phyloP scores from a whole-genome alignment of 1,140 invertebrate genomes.

The Bombus waltoni region DNA sequence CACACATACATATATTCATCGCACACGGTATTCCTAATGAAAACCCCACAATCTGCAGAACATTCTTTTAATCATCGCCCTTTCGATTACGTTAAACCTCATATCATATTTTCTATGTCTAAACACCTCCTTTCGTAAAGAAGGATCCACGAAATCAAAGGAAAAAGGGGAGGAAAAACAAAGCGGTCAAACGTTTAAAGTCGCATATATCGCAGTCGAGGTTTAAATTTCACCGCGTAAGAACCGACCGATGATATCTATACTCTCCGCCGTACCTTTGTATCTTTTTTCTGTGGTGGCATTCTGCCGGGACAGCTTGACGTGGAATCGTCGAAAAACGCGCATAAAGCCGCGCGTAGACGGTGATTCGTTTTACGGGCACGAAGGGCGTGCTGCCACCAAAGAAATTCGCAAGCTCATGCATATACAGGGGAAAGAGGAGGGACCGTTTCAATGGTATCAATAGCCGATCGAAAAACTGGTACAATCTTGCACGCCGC shows the following conservation, averaged over 20 bases:
- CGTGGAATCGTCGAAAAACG: conserved; percentile 67
- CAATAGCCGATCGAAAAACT: conserved; percentile 80
- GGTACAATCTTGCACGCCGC: conserved; percentile 77
- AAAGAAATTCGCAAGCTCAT: conserved; percentile 79
- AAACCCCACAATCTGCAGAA: too few relatives aligned
- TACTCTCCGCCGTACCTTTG: not conserved
- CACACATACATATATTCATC: too few relatives aligned
- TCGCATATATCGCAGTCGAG: not conserved
- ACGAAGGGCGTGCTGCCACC: conserved; percentile 75
- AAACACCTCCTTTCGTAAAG: too few relatives aligned
- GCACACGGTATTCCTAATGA: too few relatives aligned
- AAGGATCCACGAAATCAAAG: not conserved
- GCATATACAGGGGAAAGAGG: conserved; percentile 72
- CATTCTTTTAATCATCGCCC: too few relatives aligned
- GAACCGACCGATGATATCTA: conserved; percentile 56
- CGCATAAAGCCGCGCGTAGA: conserved; percentile 68
- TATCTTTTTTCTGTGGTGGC: not conserved
- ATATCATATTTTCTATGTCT: too few relatives aligned
- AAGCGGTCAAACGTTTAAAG: not conserved
- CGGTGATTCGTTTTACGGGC: conserved; percentile 77
- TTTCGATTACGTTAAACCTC: too few relatives aligned
- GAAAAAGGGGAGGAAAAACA: not conserved
- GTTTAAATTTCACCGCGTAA: conserved; percentile 48
- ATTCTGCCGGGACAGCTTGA: conserved; percentile 53
- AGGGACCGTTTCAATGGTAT: conserved; percentile 70